Evolutionary conservation across 2,888 invertebrate genomes (phyloP).

Genomic region (Branchellion lobata): DNA sequence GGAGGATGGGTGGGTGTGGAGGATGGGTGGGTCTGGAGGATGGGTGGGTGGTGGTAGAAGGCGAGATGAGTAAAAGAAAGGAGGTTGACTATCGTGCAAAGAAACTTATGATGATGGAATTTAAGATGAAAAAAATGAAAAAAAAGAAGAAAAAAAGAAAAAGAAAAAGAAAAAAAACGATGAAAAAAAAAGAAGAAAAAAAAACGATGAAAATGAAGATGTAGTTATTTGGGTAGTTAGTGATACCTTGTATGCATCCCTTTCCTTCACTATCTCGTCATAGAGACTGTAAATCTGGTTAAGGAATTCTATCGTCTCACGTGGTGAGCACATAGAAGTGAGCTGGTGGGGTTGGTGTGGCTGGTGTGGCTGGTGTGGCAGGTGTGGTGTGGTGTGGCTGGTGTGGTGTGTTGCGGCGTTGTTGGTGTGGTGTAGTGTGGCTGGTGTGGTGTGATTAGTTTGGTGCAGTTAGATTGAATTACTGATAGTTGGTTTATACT

Average conservation of each 20-base stretch:
- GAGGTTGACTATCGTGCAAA: no score
- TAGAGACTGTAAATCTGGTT: conserved; percentile 34
- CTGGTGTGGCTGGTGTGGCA: no score
- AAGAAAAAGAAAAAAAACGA: not conserved
- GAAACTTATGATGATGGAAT: no score
- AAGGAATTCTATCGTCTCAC: conserved; percentile 34
- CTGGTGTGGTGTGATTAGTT: no score
- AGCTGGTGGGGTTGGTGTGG: not conserved
- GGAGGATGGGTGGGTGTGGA: no score
- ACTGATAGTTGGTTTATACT: no score
- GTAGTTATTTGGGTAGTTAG: no score
- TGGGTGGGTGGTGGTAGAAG: not conserved
- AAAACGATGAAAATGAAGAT: not conserved
- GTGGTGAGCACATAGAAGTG: not conserved
- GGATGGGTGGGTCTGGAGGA: not conserved
- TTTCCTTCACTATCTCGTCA: conserved; percentile 26
- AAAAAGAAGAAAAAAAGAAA: not conserved
- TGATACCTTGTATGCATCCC: conserved; percentile 40
- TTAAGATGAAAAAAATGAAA: no score
- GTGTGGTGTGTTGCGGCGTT: no score
- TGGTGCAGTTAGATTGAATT: no score
- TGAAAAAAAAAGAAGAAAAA: not conserved
- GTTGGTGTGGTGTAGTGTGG: no score
- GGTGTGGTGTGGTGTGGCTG: no score
- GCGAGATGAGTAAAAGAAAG: not conserved